These are phyloP conservation scores for Acyrthosiphon pisum DNA, from an alignment of 1,140 invertebrate genomes.

Conservation along the genomic window DNA sequence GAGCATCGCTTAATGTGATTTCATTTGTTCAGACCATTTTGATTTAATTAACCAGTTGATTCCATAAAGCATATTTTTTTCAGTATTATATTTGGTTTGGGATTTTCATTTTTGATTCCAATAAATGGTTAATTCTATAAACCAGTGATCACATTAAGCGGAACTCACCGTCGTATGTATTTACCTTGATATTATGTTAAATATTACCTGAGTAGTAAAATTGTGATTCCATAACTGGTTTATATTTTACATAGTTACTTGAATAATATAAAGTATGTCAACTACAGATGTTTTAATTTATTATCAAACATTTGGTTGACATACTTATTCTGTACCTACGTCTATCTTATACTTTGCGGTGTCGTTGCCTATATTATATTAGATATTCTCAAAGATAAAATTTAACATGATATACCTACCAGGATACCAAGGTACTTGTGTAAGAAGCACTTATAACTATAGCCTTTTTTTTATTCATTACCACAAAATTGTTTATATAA, in stretches of 20 bases:
- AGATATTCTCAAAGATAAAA: not conserved
- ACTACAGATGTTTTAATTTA: not conserved
- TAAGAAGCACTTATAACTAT: not conserved
- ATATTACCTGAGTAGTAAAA: not conserved
- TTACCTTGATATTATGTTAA: not conserved
- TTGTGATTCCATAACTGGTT: not conserved
- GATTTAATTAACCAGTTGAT: no score
- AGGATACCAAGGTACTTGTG: not conserved
- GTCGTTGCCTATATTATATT: not conserved
- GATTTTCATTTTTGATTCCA: no score
- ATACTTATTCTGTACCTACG: not conserved
- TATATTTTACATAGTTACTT: not conserved
- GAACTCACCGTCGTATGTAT: not conserved
- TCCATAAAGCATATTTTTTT: no score
- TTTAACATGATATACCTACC: not conserved
- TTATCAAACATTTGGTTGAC: not conserved
- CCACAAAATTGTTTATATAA: not conserved
- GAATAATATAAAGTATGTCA: not conserved
- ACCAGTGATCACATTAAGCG: no score
- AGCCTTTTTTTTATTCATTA: not conserved
- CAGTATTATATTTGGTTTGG: no score
- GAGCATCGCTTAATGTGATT: no score
- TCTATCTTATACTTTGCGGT: no score
- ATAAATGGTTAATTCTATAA: no score
- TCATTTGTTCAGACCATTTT: no score